These are phyloP conservation scores for Lathamus discolor DNA, from an alignment of 2,113 vertebrate genomes.

Conservation along the genomic window DNA sequence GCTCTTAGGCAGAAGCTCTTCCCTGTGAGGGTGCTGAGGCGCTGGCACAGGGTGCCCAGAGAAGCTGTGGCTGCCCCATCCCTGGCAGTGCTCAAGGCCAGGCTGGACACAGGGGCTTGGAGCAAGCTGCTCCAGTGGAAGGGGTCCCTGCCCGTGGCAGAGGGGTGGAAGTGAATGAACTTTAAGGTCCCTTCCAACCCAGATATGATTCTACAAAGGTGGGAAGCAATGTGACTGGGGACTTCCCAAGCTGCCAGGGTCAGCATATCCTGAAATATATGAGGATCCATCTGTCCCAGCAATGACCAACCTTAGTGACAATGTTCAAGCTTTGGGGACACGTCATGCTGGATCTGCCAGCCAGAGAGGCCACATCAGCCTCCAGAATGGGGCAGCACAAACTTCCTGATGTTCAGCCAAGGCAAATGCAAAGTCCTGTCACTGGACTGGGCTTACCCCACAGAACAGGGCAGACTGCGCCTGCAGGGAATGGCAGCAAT, in stretches of 20 bases:
- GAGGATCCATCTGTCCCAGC: not conserved
- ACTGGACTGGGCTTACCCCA: not conserved
- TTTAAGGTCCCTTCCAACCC: not conserved
- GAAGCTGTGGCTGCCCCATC: too few species aligned
- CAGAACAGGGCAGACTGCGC: not conserved
- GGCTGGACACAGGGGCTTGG: not conserved
- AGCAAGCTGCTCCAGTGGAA: not conserved
- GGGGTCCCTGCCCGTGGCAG: not conserved
- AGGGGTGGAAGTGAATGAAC: fast-evolving
- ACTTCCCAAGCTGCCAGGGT: not conserved
- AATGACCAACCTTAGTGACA: fast-evolving
- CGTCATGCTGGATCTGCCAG: not conserved
- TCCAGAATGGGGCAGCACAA: not conserved
- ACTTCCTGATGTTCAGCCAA: not conserved
- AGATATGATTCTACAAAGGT: not conserved
- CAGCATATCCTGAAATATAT: not conserved
- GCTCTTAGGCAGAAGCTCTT: too few species aligned
- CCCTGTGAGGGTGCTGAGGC: too few species aligned
- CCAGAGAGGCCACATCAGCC: not conserved
- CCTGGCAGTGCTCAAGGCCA: too few species aligned
- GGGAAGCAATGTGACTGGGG: not conserved
- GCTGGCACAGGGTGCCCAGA: too few species aligned
- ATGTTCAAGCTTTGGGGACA: not conserved
- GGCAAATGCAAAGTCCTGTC: not conserved
- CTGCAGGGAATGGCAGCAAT: not conserved